Evolutionary conservation across 2,797 vertebrate species (phyloP), one percentile per base, ranked within the genome.

Genomic region (Poecilia wingei): DNA sequence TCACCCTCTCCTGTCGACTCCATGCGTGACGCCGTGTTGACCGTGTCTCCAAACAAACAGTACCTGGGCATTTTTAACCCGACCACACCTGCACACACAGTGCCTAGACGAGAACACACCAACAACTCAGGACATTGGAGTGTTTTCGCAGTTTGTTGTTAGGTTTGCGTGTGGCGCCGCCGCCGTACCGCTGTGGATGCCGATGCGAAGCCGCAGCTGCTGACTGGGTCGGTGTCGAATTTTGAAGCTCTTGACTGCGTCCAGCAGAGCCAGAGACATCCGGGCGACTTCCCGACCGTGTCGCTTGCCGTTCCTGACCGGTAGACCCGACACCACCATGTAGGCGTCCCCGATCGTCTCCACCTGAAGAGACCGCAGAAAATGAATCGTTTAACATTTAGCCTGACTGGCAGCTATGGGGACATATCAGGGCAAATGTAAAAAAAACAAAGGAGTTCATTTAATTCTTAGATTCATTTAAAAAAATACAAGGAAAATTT

Each of bases 311-410:
- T 98, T 98, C 20, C 96, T 92, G 47, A 96, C 96, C 0, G 97
- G 97, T 66, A 98, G 94, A 1, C 97, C 97, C 0, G 97, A 98
- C 53, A 98, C 97, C 82, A 98, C 97, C 97, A 98, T 98, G 93
- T 98, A 98, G 6, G 97, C 97, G 0, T 97, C 97, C 0, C 97
- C 97, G 0, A 98, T 98, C 0, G 97, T 98, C 93, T 98, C 97
- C 89, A 98, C 97, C 97, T 97, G 90, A 55, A 10, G n/a, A 43
- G 45, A n/a, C 10, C 12, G 43, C 36, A 45, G 10, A 3, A 45
- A n/a, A n/a, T 12, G 12, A 28, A 69, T 45, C 39, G 4, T 14
- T 41, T n/a, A 69, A 66, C 36, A 68, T 22, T 39, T 5, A 10
- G 20, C 1, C 64, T 9, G 9, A 25, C 20, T 41, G 36, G 20